Evolutionary conservation across 2,888 invertebrate genomes (phyloP).

Genomic region (Phalera bucephala): DNA sequence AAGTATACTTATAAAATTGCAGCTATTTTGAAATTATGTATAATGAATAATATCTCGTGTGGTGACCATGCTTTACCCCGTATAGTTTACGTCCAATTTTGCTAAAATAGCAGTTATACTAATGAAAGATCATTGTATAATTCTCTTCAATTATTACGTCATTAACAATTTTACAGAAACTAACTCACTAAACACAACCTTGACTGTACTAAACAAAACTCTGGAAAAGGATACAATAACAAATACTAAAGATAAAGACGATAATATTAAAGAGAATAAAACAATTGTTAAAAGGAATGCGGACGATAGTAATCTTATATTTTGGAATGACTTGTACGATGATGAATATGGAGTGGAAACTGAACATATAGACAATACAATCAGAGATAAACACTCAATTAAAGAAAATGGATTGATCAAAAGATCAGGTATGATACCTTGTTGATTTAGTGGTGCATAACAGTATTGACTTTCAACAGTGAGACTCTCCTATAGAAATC

Average conservation of each 20-base stretch:
- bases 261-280: constrained; percentile 19
- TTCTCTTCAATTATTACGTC: too few relatives aligned
- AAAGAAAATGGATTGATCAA: constrained; percentile 40
- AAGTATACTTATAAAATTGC: not conserved
- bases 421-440: constrained; percentile 48
- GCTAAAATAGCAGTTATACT: too few relatives aligned
- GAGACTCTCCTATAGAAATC: too few relatives aligned
- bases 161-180: not conserved
- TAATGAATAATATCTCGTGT: too few relatives aligned
- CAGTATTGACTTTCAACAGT: not conserved
- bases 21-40: too few relatives aligned
- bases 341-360: constrained; percentile 62
- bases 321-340: constrained; percentile 71
- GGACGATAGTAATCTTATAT: constrained; percentile 47
- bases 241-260: not conserved
- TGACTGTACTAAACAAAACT: too few relatives aligned
- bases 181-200: not conserved
- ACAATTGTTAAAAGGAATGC: constrained; percentile 55
- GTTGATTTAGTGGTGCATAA: too few relatives aligned
- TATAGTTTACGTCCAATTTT: too few relatives aligned
- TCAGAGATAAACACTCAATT: constrained; percentile 36
- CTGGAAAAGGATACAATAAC: constrained; percentile 3
- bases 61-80: too few relatives aligned
- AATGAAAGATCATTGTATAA: too few relatives aligned
- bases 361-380: constrained; percentile 41